Evolutionary conservation across 1,140 invertebrate species (phyloP).

Genomic region (Platorchestia sp.): DNA sequence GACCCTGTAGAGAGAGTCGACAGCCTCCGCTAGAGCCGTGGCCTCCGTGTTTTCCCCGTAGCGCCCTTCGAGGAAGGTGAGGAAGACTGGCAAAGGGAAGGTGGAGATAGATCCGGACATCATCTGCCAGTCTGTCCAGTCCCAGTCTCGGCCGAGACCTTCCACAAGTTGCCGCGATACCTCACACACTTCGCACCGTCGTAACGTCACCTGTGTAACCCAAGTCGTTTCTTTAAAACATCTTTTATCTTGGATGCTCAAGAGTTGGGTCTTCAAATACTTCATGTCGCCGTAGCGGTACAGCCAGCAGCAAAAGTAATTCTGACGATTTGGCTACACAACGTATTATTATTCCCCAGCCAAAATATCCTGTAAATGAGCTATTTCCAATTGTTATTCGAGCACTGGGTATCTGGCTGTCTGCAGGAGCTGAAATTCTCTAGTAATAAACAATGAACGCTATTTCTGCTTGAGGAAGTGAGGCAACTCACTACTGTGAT

Average conservation of each 20-base stretch:
- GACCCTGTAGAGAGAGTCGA: slow-evolving; percentile 82
- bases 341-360: too few species aligned
- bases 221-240: background rate
- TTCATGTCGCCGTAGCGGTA: too few species aligned
- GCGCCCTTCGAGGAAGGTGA: slow-evolving; percentile 81
- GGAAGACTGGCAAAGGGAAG: slow-evolving; percentile 78
- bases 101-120: slow-evolving; percentile 77
- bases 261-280: background rate
- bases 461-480: too few species aligned
- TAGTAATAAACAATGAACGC: too few species aligned
- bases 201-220: slow-evolving; percentile 59
- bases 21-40: slow-evolving; percentile 79
- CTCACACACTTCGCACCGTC: slow-evolving; percentile 62
- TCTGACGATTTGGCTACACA: too few species aligned
- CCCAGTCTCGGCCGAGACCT: slow-evolving; percentile 76
- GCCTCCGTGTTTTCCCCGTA: slow-evolving; percentile 76
- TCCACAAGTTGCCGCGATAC: slow-evolving; percentile 61
- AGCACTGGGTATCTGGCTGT: too few species aligned
- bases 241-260: too few species aligned
- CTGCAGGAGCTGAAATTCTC: too few species aligned
- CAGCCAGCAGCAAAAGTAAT: too few species aligned
- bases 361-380: too few species aligned
- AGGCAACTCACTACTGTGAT: too few species aligned
- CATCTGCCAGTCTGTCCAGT: slow-evolving; percentile 78
- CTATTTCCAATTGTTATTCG: too few species aligned